Evolutionary conservation across 2,113 vertebrate genomes (phyloP).

Genomic region (Labeo catla): DNA sequence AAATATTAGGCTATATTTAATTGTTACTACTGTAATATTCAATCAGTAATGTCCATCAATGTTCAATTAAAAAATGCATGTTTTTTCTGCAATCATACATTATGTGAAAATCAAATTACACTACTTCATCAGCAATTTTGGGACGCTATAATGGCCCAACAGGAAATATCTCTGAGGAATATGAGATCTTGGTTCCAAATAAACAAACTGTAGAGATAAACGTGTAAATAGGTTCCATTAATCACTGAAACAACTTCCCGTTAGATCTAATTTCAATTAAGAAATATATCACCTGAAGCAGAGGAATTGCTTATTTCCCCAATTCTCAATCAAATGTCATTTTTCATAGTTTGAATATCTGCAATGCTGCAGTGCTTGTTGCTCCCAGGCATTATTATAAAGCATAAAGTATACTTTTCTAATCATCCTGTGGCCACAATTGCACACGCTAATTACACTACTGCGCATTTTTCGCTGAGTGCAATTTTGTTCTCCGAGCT

Average conservation of each 20-base stretch:
- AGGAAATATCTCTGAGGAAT: not conserved
- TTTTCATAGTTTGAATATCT: not conserved
- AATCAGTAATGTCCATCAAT: not conserved
- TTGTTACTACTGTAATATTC: too few species aligned
- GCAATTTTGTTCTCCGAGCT: slow-evolving; percentile 40
- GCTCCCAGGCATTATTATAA: slow-evolving; percentile 27
- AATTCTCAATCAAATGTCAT: not conserved
- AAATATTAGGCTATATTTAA: too few species aligned
- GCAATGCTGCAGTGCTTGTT: not conserved
- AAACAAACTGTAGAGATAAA: not conserved
- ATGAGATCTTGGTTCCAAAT: not conserved
- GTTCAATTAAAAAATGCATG: not conserved
- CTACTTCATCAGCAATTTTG: not conserved
- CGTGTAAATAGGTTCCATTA: not conserved
- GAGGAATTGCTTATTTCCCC: not conserved
- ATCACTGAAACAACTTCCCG: not conserved
- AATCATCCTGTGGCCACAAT: slow-evolving; percentile 24
- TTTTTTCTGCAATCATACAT: not conserved
- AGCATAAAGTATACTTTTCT: slow-evolving; percentile 10
- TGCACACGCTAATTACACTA: slow-evolving; percentile 44
- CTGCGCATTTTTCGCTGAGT: slow-evolving; percentile 26
- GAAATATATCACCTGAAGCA: not conserved
- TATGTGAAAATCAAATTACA: not conserved
- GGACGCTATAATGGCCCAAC: not conserved
- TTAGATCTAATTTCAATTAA: not conserved